Conservation (phyloP, 2,888 invertebrate species). For the Hedya salicella region DNA sequence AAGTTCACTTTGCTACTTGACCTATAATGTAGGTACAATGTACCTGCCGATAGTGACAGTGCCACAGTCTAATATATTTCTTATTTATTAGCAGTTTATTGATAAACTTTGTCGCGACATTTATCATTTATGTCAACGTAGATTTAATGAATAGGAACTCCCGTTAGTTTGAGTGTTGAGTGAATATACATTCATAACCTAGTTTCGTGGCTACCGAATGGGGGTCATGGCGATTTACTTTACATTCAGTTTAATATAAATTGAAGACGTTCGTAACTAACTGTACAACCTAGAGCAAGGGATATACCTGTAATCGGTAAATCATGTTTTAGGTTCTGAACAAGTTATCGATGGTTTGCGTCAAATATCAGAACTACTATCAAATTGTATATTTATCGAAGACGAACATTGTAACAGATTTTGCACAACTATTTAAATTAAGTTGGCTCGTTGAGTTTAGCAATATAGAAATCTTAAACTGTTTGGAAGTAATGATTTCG, state of each 20-base stretch:
- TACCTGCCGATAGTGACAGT: too few relatives aligned
- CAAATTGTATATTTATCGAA: neutral
- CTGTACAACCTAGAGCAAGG: neutral
- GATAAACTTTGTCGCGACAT: slow-evolving; percentile 1
- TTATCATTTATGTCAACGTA: slow-evolving; percentile 45
- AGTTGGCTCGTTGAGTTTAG: neutral
- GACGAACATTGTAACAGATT: too few relatives aligned
- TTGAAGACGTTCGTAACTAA: neutral
- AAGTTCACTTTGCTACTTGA: too few relatives aligned
- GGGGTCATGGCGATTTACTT: slow-evolving; percentile 59
- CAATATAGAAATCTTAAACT: neutral
- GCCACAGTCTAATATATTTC: slow-evolving; percentile 1
- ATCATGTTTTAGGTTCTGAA: too few relatives aligned
- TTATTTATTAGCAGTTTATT: slow-evolving; percentile 7
- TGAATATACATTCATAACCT: slow-evolving; percentile 64
- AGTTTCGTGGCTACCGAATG: slow-evolving; percentile 64
- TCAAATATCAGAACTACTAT: neutral
- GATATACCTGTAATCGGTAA: too few relatives aligned
- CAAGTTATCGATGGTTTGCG: too few relatives aligned
- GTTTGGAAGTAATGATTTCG: slow-evolving; percentile 21
- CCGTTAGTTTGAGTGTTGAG: slow-evolving; percentile 66
- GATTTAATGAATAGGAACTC: slow-evolving; percentile 59
- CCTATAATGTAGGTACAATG: too few relatives aligned
- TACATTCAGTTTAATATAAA: slow-evolving; percentile 45
- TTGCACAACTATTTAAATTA: neutral